Base-by-base conservation (phyloP, 2,888 invertebrate genomes). In the Ferrisia virgata region DNA sequence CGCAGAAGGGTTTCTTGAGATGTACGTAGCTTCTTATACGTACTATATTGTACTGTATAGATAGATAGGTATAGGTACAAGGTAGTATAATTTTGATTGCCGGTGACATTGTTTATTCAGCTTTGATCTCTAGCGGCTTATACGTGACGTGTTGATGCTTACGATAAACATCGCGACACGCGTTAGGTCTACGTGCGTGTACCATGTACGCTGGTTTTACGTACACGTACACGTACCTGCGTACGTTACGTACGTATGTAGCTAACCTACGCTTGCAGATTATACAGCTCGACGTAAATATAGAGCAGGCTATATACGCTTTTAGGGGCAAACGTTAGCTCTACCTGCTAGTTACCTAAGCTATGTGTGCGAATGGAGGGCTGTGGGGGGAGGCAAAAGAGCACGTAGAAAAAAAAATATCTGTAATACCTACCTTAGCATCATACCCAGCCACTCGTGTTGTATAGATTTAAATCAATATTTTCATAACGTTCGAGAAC, bases 51-150 rank as follows among this genome's bases (percentile, higher is more conserved):
- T 28, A 64, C 13, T n/a, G n/a, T n/a, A n/a, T n/a, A n/a, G n/a
- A n/a, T n/a, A n/a, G n/a, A n/a, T n/a, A n/a, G n/a, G n/a, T n/a
- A n/a, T n/a, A n/a, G n/a, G n/a, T n/a, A 28, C 9, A 53, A 53
- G 58, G 58, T 25, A 64, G 58, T 28, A 64, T 64, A 64, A 28
- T 64, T 64, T 64, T 64, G 58, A 64, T 64, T 64, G 58, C 58
- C 58, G 58, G 58, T 64, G 58, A 64, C 58, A 64, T 64, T 64
- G 58, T 64, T 64, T 64, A 64, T 64, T 64, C 28, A 64, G 58
- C 58, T 64, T 64, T 64, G 58, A 64, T 64, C 58, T 64, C 58
- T 64, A 28, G 58, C 58, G 58, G 28, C 58, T 64, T 64, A 64
- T 64, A 64, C 58, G 58, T 64, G 58, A 64, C 58, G 58, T 64